Evolutionary conservation across 2,113 vertebrate genomes (phyloP).

Genomic region (Hydrochoerus hydrochaeris): DNA sequence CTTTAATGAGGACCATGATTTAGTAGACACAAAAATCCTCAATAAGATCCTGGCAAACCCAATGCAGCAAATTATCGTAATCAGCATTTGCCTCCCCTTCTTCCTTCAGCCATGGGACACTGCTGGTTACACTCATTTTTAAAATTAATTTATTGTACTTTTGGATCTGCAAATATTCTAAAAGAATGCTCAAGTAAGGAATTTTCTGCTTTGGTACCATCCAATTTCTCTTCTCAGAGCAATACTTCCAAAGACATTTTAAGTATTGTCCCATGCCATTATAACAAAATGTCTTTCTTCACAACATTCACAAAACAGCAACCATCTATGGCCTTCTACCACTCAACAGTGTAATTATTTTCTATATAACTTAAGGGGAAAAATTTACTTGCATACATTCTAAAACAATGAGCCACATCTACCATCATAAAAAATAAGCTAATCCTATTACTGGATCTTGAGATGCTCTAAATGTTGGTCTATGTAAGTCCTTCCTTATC

Average conservation of each 20-base stretch:
- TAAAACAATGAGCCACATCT: not conserved
- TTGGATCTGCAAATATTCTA: not conserved
- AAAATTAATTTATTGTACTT: not conserved
- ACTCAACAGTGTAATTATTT: not conserved
- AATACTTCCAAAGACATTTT: not conserved
- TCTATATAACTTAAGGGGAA: rapidly evolving
- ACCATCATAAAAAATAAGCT: not conserved
- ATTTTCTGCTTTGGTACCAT: not conserved
- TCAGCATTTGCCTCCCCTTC: not conserved
- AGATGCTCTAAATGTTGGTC: not conserved
- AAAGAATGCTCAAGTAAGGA: not conserved
- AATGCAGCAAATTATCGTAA: not conserved
- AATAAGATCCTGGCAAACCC: not conserved
- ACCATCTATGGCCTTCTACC: not conserved
- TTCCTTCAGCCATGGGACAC: not conserved
- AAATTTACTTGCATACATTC: not conserved
- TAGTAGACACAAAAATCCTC: not conserved
- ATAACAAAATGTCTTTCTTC: not conserved
- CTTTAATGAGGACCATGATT: not conserved
- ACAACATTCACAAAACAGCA: not conserved
- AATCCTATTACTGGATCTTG: not conserved
- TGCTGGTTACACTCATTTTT: not conserved
- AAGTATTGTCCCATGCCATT: not conserved
- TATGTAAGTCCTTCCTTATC: not conserved
- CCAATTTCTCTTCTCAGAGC: not conserved